A percentile compares a stretch with the other conserved stretches of the same genome.
Conservation (phyloP, 2,888 invertebrate genomes). For the Dicyrtoma fusca region DNA sequence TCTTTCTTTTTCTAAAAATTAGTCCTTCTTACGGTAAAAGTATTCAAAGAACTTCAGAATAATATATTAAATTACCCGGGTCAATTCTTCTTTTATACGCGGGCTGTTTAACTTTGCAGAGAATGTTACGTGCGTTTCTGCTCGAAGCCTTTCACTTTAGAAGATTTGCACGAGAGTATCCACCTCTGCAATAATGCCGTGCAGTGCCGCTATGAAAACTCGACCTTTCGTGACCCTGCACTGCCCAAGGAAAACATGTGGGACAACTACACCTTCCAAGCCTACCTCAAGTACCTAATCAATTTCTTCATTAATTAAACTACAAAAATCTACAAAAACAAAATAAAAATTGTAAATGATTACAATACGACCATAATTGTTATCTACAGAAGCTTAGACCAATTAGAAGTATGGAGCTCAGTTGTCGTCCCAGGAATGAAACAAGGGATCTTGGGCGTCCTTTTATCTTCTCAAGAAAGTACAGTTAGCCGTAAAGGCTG, state of each 20-base stretch:
- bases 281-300: conserved; percentile 64
- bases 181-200: conserved; percentile 93
- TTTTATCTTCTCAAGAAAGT: conserved; percentile 70
- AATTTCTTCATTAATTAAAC: too few species aligned
- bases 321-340: background rate
- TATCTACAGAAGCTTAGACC: too few species aligned
- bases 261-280: conserved; percentile 73
- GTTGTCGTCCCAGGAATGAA: conserved; percentile 81
- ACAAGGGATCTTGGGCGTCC: conserved; percentile 75
- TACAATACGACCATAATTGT: too few species aligned
- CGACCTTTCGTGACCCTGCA: conserved; percentile 61
- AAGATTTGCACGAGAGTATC: conserved; percentile 86
- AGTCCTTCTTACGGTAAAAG: too few species aligned
- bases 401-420: conserved; percentile 16
- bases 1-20: too few species aligned
- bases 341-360: background rate
- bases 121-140: conserved; percentile 92
- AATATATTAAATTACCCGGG: too few species aligned
- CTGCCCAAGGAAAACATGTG: conserved; percentile 84
- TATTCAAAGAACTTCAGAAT: background rate
- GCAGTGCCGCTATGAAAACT: conserved; percentile 74
- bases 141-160: conserved; percentile 81
- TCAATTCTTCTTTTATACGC: background rate
- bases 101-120: conserved; percentile 59
- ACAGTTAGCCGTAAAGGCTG: conserved; percentile 68